Percentiles rank a stretch among this genome's conserved stretches.
phyloP scores from a whole-genome alignment of 2,113 vertebrate genomes.

The Agapornis roseicollis region DNA sequence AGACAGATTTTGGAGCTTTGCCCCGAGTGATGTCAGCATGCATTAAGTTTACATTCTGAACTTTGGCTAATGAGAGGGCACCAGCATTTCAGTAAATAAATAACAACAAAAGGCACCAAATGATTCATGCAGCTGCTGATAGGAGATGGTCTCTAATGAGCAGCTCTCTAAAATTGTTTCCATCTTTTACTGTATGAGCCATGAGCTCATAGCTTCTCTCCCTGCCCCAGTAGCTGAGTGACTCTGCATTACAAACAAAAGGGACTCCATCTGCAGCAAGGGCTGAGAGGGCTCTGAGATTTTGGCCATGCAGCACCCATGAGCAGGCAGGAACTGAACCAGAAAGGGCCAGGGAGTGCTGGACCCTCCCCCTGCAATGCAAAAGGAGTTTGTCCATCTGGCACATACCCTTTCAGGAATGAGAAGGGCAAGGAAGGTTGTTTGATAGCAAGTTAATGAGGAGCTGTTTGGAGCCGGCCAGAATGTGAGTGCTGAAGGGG shows the following conservation, averaged over 20 bases:
- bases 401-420: not conserved
- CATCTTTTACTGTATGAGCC: not conserved
- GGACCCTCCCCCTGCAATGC: not conserved
- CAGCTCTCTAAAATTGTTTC: not conserved
- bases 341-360: not conserved
- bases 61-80: not conserved
- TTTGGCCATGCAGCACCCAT: not conserved
- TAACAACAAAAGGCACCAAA: not conserved
- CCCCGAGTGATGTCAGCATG: not conserved
- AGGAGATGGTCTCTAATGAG: not conserved
- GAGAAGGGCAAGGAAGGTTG: not conserved
- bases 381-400: not conserved
- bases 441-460: slow-evolving; percentile 23
- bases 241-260: not conserved
- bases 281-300: not conserved
- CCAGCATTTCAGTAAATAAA: not conserved
- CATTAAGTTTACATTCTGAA: not conserved
- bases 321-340: not conserved
- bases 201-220: not conserved
- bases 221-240: not conserved
- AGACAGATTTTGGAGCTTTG: not conserved
- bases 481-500: slow-evolving; percentile 5
- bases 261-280: not conserved
- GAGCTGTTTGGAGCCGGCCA: not conserved
- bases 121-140: not conserved